Base-by-base conservation (phyloP, 1,140 invertebrate species). In the Anastrepha ludens region DNA sequence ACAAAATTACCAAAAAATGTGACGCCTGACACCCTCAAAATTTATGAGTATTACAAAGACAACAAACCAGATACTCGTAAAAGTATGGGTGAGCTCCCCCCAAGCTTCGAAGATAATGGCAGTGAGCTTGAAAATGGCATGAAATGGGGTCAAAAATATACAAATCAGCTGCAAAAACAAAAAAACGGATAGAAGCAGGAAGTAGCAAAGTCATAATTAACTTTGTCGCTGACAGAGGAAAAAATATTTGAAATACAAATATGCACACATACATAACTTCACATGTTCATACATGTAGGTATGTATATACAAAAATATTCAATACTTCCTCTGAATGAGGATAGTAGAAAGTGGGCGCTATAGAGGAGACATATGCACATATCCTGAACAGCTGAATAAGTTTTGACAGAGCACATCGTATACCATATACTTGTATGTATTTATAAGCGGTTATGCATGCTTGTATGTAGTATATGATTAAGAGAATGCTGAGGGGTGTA, bases 81-180 rank as follows among this genome's bases (percentile, higher is more conserved):
- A 15, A 62, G 60, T 62, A 62, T 6, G 8, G 15, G 50, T 6
- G 50, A 55, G 50, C 11, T 1, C 50, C 50, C 0, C 6, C 3
- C 50, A 11, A 55, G 6, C 50, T 55, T 17, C 47, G 5, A 44
- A 50, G 2, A 44, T 81, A 29, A 58, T 81, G 74, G 47, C 17
- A 29, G 44, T 81, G n/a, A 55, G 74, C 74, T 55, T 81, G 50
- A 55, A 81, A 55, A 55, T 81, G 74, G 44, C 74, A 17, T 81
- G 74, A 55, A 81, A 81, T 55, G 17, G 47, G 74, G 74, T 81
- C 74, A 81, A 50, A 81, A 55, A 58, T 81, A 81, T 81, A 81
- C 74, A 81, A 81, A 81, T 81, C 47, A 81, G 74, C 74, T 81
- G 74, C 74, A 81, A 81, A 81, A 81, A 81, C 74, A 81, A 50